Evolutionary conservation across 2,797 vertebrate genomes (phyloP).

Genomic region (Lindbergichthys nudifrons): DNA sequence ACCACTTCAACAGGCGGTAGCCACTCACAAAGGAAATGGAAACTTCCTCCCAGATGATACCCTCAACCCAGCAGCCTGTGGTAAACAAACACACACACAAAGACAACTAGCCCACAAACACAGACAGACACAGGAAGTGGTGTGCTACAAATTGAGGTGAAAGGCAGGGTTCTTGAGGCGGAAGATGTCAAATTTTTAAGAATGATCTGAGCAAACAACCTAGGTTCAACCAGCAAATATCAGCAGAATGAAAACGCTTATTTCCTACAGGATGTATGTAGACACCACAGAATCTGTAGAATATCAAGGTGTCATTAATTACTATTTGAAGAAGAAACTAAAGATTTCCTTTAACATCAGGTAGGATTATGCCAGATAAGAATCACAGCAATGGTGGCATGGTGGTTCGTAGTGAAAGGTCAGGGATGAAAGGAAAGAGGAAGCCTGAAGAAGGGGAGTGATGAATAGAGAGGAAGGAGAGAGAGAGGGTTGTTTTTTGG

Average conservation of each 20-base stretch:
- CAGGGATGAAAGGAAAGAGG: not conserved
- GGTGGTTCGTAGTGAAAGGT: not conserved
- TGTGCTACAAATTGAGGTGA: not conserved
- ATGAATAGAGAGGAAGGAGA: not conserved
- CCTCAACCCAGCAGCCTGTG: constrained; percentile 25
- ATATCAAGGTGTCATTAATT: not conserved
- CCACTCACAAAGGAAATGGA: constrained; percentile 33
- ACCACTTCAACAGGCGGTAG: constrained; percentile 27
- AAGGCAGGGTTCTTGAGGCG: not conserved
- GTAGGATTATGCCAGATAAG: not conserved
- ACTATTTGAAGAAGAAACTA: not conserved
- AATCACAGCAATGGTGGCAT: not conserved
- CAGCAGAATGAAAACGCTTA: not conserved
- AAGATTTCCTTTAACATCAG: not conserved
- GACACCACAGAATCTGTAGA: not conserved
- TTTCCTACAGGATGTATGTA: not conserved
- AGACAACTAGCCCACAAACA: not conserved
- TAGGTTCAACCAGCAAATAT: not conserved
- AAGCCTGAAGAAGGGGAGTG: not conserved
- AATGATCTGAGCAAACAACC: not conserved
- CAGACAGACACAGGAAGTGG: constrained; percentile 29
- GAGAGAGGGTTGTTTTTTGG: constrained; percentile 15
- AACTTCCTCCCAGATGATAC: constrained; percentile 35
- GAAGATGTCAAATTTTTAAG: not conserved
- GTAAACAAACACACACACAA: constrained; percentile 6